Evolutionary conservation across 2,797 vertebrate species (phyloP).

Genomic region (Syndactyla subalaris): DNA sequence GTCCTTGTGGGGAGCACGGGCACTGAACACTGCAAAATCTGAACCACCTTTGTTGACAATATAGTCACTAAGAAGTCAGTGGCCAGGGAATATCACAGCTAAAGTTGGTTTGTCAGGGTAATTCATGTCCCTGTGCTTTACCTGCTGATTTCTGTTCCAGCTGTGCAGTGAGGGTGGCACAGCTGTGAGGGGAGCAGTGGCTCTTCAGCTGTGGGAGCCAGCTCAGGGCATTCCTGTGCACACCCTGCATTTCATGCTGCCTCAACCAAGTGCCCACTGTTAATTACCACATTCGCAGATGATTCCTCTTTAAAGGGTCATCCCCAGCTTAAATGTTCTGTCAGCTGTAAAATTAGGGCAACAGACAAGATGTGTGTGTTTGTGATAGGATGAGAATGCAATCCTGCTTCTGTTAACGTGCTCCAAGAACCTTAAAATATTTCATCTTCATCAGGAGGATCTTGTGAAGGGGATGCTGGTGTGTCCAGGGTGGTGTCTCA

Average conservation of each 20-base stretch:
- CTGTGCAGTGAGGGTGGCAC: not conserved
- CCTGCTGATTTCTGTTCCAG: not conserved
- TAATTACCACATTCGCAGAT: not conserved
- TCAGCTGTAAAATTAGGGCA: not conserved
- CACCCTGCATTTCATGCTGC: not conserved
- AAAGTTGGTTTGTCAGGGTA: not conserved
- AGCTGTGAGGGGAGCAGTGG: not conserved
- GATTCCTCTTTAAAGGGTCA: not conserved
- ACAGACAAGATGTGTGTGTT: not conserved
- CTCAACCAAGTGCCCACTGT: not conserved
- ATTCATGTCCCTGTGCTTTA: accelerated
- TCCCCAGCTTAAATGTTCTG: not conserved
- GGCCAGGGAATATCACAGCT: not conserved
- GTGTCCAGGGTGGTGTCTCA: not conserved
- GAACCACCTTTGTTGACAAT: not conserved
- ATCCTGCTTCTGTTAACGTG: accelerated
- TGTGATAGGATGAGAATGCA: not conserved
- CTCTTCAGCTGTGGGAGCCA: not conserved
- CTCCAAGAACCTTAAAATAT: not conserved
- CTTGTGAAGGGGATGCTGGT: not conserved
- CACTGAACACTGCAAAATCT: not conserved
- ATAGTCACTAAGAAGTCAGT: not conserved
- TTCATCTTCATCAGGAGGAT: not conserved
- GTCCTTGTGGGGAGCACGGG: not conserved
- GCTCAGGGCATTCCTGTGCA: not conserved